A percentile compares a stretch with the other conserved stretches of the same genome.
These are phyloP conservation scores for Pseudachorutes palmiensis DNA, from an alignment of 1,140 invertebrate genomes.

Conservation along the genomic window DNA sequence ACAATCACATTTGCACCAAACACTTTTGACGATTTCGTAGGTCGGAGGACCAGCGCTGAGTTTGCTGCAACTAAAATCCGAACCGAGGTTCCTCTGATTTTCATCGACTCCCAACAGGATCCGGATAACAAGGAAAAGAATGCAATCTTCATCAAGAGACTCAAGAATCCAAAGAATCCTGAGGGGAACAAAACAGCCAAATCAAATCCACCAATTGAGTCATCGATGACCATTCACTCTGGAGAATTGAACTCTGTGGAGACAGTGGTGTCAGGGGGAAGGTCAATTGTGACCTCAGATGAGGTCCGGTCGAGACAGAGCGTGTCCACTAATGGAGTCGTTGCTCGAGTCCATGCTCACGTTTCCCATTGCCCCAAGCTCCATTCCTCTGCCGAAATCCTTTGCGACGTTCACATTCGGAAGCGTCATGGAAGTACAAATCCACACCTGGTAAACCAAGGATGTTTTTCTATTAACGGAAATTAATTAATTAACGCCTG, in stretches of 20 bases:
- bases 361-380: conserved; percentile 36
- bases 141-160: conserved; percentile 1
- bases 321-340: conserved; percentile 18
- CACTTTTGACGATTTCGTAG: not conserved
- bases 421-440: conserved; percentile 31
- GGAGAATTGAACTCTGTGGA: not conserved
- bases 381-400: conserved; percentile 24
- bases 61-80: not conserved
- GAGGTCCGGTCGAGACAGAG: not conserved
- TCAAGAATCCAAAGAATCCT: conserved; percentile 2
- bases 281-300: conserved; percentile 3
- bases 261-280: not conserved
- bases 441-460: conserved; percentile 35
- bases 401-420: conserved; percentile 36
- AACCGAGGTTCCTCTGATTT: not conserved
- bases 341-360: conserved; percentile 32
- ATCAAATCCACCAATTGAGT: not conserved
- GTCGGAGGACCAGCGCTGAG: not conserved
- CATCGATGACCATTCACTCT: conserved; percentile 3
- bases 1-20: conserved; percentile 1
- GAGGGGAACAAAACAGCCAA: not conserved
- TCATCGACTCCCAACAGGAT: not conserved
- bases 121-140: not conserved
- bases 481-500: not conserved
- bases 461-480: too few relatives aligned